Conservation (phyloP, 2,113 vertebrate genomes). For the Macquaria ambigua region DNA sequence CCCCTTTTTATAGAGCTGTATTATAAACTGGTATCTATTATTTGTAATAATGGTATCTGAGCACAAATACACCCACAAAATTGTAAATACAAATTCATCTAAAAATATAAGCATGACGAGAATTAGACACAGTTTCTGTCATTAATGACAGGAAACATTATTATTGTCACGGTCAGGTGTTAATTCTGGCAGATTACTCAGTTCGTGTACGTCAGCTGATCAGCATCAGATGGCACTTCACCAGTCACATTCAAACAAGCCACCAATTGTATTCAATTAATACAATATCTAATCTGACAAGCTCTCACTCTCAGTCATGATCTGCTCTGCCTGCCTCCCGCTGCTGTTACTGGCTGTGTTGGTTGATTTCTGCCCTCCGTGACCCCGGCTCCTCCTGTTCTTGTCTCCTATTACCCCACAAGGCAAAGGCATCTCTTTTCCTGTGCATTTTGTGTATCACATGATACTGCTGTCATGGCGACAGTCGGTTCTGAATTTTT, state of each 20-base stretch:
- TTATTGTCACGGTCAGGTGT: background rate
- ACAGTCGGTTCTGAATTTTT: background rate
- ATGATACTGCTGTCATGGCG: constrained; percentile 12
- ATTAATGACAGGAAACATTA: background rate
- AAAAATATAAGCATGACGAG: background rate
- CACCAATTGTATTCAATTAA: constrained; percentile 2
- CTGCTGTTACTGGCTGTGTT: constrained; percentile 3
- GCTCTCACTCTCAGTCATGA: background rate
- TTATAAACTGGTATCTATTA: background rate
- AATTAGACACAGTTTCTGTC: background rate
- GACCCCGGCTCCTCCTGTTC: constrained; percentile 41
- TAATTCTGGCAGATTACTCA: background rate
- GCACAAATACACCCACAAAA: background rate
- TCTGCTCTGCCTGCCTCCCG: constrained; percentile 7
- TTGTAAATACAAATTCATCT: too few species aligned
- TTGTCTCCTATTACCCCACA: constrained; percentile 42
- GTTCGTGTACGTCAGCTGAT: background rate
- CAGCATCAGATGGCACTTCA: constrained; percentile 6
- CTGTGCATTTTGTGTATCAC: constrained; percentile 35
- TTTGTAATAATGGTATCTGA: background rate
- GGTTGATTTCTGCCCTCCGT: constrained; percentile 22
- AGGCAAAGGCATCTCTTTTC: constrained; percentile 21
- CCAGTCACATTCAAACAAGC: constrained; percentile 20
- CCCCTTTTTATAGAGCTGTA: background rate
- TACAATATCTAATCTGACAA: constrained; percentile 28